Conservation (phyloP, 2,797 vertebrate species). For the Synaphobranchus kaupii region DNA sequence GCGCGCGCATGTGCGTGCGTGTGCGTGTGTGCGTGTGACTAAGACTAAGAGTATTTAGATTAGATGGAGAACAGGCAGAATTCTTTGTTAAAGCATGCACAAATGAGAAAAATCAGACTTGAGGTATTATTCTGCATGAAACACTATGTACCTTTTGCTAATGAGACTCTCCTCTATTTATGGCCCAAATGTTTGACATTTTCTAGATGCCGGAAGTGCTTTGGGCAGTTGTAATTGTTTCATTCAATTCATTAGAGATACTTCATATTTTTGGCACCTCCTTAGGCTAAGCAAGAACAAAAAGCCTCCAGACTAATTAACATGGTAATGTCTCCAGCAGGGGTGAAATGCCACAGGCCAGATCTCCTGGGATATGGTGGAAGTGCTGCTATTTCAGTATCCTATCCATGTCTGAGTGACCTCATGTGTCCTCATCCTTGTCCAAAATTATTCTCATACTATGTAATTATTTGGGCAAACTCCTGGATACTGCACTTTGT, state of each 20-base stretch:
- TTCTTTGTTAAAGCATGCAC: neutral
- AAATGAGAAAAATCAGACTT: neutral
- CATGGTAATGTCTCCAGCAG: constrained; percentile 7
- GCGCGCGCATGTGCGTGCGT: neutral
- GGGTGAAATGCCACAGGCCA: neutral
- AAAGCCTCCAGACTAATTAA: constrained; percentile 23
- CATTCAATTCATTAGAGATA: constrained; percentile 28
- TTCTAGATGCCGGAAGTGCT: constrained; percentile 9
- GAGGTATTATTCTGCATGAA: neutral
- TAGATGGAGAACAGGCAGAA: neutral
- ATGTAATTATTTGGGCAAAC: neutral
- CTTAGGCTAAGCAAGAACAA: constrained; percentile 8
- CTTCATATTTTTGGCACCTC: constrained; percentile 25
- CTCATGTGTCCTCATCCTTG: neutral
- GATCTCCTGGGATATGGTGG: neutral
- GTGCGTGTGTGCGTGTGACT: neutral
- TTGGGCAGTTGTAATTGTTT: constrained; percentile 10
- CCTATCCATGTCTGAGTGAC: neutral
- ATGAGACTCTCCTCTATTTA: neutral
- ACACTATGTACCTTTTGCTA: neutral
- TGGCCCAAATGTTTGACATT: neutral
- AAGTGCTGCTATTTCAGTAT: neutral
- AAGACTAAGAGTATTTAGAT: neutral
- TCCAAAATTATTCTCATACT: neutral
- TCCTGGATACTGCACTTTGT: neutral